These are phyloP conservation scores for Tupaia tana DNA, from an alignment of 2,113 vertebrate species.

Conservation along the genomic window DNA sequence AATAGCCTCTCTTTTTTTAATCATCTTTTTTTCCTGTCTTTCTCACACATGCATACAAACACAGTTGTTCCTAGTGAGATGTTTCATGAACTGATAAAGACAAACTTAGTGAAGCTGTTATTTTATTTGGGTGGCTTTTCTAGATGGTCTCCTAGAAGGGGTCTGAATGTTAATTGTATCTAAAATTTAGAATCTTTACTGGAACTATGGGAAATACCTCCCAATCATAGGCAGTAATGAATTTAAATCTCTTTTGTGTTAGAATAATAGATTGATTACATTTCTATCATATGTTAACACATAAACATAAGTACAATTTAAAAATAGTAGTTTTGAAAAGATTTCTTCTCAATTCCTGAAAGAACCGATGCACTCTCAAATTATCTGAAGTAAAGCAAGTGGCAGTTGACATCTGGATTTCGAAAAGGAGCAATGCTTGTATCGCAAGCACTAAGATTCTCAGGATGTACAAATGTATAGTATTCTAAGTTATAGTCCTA, in stretches of 20 bases:
- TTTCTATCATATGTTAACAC: background rate
- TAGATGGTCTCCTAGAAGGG: slow-evolving; percentile 11
- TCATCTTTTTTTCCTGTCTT: background rate
- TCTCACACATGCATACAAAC: background rate
- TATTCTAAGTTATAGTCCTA: background rate
- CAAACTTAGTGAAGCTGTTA: slow-evolving; percentile 1
- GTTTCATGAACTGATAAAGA: slow-evolving; percentile 17
- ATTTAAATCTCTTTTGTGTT: background rate
- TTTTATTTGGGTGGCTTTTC: slow-evolving; percentile 26
- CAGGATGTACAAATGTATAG: background rate
- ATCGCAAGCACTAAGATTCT: background rate
- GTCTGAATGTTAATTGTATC: background rate
- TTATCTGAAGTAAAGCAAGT: background rate
- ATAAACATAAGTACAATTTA: background rate
- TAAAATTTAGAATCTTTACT: slow-evolving; percentile 22
- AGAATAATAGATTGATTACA: background rate
- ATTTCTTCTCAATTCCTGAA: background rate
- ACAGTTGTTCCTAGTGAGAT: background rate
- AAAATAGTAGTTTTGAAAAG: background rate
- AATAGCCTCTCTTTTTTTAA: background rate
- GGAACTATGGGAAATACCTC: background rate
- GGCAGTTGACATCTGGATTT: background rate
- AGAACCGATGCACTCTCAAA: background rate
- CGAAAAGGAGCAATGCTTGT: background rate
- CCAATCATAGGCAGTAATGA: background rate